phyloP scores from a whole-genome alignment of 2,113 vertebrate genomes.

The Plestiodon gilberti region DNA sequence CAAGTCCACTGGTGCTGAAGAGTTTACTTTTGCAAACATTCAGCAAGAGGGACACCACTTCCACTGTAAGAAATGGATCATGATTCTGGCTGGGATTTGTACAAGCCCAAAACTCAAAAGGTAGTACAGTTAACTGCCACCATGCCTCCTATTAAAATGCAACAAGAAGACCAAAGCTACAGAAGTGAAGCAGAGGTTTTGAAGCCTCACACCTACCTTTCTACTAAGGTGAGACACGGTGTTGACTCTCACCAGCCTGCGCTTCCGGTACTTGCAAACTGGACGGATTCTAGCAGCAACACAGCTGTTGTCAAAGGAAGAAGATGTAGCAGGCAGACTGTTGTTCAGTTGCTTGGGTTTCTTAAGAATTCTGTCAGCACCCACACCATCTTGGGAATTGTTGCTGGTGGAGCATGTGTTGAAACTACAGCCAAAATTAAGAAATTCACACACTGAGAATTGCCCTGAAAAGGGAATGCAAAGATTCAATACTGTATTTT shows the following conservation, averaged over 20 bases:
- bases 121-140: not conserved
- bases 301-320: constrained; percentile 30
- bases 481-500: not conserved
- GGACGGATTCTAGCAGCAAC: constrained; percentile 59
- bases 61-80: not conserved
- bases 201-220: constrained; percentile 50
- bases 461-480: not conserved
- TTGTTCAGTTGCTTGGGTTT: constrained; percentile 29
- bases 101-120: not conserved
- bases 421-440: constrained; percentile 27
- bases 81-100: not conserved
- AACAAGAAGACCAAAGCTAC: not conserved
- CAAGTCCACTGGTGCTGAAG: not conserved
- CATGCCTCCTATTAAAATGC: not conserved
- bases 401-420: constrained; percentile 5
- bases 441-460: not conserved
- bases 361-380: constrained; percentile 31
- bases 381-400: constrained; percentile 1
- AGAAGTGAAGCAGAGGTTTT: not conserved
- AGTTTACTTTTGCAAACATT: not conserved
- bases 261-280: constrained; percentile 45
- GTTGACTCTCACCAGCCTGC: constrained; percentile 50
- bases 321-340: not conserved
- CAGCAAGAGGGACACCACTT: not conserved
- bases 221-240: constrained; percentile 36